Evolutionary conservation across 2,888 invertebrate genomes (phyloP).

Genomic region (Parnassius orleans): DNA sequence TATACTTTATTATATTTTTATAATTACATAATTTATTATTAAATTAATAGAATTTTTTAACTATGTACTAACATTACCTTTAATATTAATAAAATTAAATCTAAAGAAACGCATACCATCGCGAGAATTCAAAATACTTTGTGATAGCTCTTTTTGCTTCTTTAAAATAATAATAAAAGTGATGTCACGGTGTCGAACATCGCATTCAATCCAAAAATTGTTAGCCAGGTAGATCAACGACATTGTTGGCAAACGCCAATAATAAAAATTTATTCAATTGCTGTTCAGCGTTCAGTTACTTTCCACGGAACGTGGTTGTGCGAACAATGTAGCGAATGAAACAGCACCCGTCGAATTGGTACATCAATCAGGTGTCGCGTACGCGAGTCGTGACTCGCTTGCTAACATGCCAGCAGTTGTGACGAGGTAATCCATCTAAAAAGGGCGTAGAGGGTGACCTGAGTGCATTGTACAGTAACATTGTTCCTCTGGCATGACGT

Average conservation of each 20-base stretch:
- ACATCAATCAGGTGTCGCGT: conserved; percentile 48
- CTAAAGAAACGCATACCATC: no score
- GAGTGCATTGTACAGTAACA: conserved; percentile 20
- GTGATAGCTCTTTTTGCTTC: no score
- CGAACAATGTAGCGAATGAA: conserved; percentile 66
- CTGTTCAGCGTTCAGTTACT: conserved; percentile 42
- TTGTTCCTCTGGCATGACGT: background rate
- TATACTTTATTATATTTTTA: no score
- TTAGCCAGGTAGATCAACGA: background rate
- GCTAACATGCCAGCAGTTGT: conserved; percentile 34
- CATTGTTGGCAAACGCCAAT: background rate
- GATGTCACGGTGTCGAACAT: no score
- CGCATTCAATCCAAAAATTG: no score
- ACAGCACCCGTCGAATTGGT: conserved; percentile 52
- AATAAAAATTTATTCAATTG: conserved; percentile 43
- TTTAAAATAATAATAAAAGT: no score
- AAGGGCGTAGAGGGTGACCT: conserved; percentile 25
- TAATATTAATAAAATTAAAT: no score
- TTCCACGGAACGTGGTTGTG: conserved; percentile 44
- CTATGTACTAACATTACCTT: no score
- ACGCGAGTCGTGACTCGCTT: conserved; percentile 51
- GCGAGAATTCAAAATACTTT: no score
- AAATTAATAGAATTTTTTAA: no score
- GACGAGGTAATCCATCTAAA: conserved; percentile 6
- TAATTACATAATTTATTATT: no score